These are phyloP conservation scores for Heterohyrax brucei DNA, from an alignment of 2,797 vertebrate genomes.

Conservation along the genomic window DNA sequence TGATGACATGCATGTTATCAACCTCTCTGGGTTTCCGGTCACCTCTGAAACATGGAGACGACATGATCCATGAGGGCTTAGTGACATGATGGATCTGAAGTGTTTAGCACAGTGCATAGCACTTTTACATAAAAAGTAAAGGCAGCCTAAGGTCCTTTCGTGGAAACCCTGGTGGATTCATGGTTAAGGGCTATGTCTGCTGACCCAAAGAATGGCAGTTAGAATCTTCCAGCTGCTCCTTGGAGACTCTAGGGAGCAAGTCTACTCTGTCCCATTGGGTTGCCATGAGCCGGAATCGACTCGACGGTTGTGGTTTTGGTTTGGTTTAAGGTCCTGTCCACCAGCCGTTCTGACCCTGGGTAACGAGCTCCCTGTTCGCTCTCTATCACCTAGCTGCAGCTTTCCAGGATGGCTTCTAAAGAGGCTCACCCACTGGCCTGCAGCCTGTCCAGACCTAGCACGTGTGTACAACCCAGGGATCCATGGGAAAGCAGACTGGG, in stretches of 20 bases:
- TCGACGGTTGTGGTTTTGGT: no score
- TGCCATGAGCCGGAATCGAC: no score
- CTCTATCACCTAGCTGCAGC: neutral
- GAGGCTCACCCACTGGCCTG: neutral
- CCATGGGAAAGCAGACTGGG: neutral
- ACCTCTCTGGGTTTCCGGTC: slow-evolving; percentile 3
- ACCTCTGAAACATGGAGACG: neutral
- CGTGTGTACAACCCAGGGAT: neutral
- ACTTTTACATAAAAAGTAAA: neutral
- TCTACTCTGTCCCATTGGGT: no score
- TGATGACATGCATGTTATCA: neutral
- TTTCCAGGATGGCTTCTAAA: neutral
- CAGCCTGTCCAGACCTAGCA: neutral
- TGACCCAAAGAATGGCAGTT: no score
- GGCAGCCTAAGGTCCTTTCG: neutral
- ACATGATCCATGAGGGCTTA: neutral
- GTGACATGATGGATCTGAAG: neutral
- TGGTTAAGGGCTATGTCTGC: no score
- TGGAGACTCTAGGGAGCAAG: no score
- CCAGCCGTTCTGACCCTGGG: neutral
- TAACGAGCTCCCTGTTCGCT: neutral
- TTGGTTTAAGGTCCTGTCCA: no score
- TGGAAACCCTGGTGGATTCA: no score
- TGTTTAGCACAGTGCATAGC: neutral
- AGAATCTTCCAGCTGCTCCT: no score